Base-by-base conservation (phyloP, 1,140 invertebrate genomes). In the Neelides sp. region DNA sequence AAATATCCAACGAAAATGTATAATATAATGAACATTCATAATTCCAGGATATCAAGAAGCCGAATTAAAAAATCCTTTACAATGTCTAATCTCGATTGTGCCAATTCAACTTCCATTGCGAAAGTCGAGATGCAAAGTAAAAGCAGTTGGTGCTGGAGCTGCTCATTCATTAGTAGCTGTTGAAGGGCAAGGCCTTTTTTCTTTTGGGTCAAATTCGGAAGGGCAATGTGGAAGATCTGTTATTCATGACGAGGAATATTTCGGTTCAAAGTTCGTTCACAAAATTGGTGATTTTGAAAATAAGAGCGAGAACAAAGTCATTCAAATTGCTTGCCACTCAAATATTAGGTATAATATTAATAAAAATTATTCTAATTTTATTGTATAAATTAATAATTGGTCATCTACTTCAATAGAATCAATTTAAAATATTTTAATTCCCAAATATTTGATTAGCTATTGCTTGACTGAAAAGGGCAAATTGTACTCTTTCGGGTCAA, bases 151-250 rank as follows among this genome's bases (percentile, higher is more conserved):
- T 12, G 85, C 86, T 55, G 93, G 93, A 2, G 69, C 91, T 57
- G 88, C 89, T 3, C 93, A 98, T 69, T 76, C 82, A 8, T 68
- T 87, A 4, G 72, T 92, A 41, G 65, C 90, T 8, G 89, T 88
- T 2, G 76, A 80, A 52, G 78, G 79, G 64, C 83, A 83, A 63
- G 77, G 76, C 39, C 73, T 91, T 1, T 94, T 82, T 62, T 78
- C 83, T 32, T 66, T 94, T 55, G 93, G 93, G 15, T 91, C 92
- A 64, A 97, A 97, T 75, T 74, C 79, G 0, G 93, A 86, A 69
- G 93, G 93, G 10, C 93, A 97, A 66, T 97, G 93, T 70, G 91
- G 89, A 0, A 70, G 91, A 40, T 71, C 71, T 48, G 79, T 94
- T 58, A 78, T 93, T 57, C 64, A 75, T 19, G 72, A 82, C 62